phyloP scores from a whole-genome alignment of 2,797 vertebrate species.

The Sebastes cheni region DNA sequence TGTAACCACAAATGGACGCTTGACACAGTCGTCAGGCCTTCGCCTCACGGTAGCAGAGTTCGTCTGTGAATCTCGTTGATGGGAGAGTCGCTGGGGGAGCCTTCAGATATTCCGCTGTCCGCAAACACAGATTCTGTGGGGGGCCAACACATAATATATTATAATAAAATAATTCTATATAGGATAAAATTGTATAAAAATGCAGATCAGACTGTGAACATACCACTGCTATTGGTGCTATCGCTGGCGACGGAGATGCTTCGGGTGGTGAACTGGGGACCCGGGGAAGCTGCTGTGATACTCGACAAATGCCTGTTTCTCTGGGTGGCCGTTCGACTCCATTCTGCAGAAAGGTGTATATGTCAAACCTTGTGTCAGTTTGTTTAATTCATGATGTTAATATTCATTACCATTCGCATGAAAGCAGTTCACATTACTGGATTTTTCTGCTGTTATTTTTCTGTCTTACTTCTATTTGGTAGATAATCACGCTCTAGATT shows the following conservation, averaged over 20 bases:
- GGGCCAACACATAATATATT: not conserved
- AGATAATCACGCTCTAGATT: too few relatives aligned
- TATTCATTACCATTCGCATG: too few relatives aligned
- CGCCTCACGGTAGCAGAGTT: not conserved
- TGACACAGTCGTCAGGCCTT: not conserved
- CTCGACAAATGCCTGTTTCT: constrained; percentile 84
- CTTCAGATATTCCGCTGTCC: constrained; percentile 67
- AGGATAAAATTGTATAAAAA: not conserved
- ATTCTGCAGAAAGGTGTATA: constrained; percentile 80
- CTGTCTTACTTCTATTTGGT: too few relatives aligned
- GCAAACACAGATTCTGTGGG: constrained; percentile 56
- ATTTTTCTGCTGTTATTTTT: too few relatives aligned
- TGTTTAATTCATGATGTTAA: not conserved
- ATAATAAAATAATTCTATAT: accelerated
- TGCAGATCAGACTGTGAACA: not conserved
- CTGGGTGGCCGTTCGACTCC: constrained; percentile 91
- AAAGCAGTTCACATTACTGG: not conserved
- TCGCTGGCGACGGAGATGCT: constrained; percentile 86
- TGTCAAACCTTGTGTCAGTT: not conserved
- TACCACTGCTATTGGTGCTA: constrained; percentile 79
- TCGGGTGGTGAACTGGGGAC: constrained; percentile 79
- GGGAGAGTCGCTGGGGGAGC: constrained; percentile 61
- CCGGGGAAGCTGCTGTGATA: constrained; percentile 76
- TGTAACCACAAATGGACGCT: not conserved
- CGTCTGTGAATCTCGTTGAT: constrained; percentile 70